phyloP scores from a whole-genome alignment of 2,888 invertebrate genomes.

The Rutpela maculata region DNA sequence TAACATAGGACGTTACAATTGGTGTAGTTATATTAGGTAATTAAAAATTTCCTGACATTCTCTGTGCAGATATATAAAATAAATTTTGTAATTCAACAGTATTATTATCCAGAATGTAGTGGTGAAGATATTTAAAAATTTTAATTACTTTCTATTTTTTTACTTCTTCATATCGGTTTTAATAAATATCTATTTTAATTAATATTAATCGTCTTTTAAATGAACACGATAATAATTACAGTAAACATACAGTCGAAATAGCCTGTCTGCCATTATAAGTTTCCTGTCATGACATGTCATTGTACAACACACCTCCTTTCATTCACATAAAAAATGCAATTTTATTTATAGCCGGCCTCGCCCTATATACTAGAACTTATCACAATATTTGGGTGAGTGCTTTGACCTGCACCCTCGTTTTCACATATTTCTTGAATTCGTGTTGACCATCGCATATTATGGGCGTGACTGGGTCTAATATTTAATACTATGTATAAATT shows the following conservation, averaged over 20 bases:
- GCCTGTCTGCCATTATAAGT: not conserved
- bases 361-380: conserved; percentile 38
- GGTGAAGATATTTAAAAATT: too few species aligned
- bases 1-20: too few species aligned
- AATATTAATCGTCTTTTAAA: too few species aligned
- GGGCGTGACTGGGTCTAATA: conserved; percentile 37
- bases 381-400: not conserved
- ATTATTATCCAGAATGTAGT: too few species aligned
- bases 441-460: conserved; percentile 1
- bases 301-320: conserved; percentile 34
- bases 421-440: not conserved
- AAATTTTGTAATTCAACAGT: too few species aligned
- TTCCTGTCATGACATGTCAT: not conserved
- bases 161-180: too few species aligned
- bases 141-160: too few species aligned
- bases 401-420: conserved; percentile 4
- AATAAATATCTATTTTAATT: too few species aligned
- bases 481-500: conserved; percentile 27
- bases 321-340: conserved; percentile 40
- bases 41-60: too few species aligned
- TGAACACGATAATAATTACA: too few species aligned
- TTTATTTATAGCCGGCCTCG: conserved; percentile 49
- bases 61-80: too few species aligned
- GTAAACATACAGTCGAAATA: not conserved
- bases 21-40: too few species aligned